These are phyloP conservation scores for Hypotaenidia okinawae DNA, from an alignment of 2,797 vertebrate species.

Conservation along the genomic window DNA sequence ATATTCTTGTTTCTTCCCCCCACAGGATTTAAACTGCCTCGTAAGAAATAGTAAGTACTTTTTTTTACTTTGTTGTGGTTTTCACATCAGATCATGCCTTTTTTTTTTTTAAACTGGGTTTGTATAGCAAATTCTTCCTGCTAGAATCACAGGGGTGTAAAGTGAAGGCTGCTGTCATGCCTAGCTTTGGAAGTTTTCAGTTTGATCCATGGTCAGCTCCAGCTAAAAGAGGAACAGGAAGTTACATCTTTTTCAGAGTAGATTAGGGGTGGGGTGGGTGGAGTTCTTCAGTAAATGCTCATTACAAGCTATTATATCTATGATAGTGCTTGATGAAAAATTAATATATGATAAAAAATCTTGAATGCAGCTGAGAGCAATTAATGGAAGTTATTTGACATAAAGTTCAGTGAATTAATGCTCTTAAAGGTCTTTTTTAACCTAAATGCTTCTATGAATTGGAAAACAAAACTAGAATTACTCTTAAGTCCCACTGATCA, in stretches of 20 bases:
- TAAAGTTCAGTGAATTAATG: not conserved
- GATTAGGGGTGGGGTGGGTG: not conserved
- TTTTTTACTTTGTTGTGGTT: not conserved
- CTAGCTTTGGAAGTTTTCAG: not conserved
- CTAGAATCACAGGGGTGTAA: not conserved
- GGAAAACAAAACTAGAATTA: not conserved
- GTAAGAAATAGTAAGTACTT: constrained; percentile 77
- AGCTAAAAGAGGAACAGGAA: not conserved
- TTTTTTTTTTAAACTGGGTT: not conserved
- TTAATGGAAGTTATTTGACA: not conserved
- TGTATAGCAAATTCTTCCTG: not conserved
- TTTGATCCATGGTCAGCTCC: not conserved
- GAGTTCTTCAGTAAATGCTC: not conserved
- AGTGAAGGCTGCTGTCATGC: not conserved
- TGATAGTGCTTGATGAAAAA: not conserved
- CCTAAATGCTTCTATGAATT: not conserved
- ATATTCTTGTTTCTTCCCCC: constrained; percentile 38
- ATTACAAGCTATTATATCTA: not conserved
- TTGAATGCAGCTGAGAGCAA: not conserved
- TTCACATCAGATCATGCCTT: not conserved
- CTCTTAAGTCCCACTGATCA: not conserved
- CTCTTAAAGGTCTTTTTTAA: not conserved
- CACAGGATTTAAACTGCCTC: constrained; percentile 75
- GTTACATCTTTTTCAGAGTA: not conserved
- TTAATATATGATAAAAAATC: not conserved